Percentiles rank a stretch among this genome's conserved stretches.
Conservation (phyloP, 2,797 vertebrate species). For the Syngnathus rostellatus region DNA sequence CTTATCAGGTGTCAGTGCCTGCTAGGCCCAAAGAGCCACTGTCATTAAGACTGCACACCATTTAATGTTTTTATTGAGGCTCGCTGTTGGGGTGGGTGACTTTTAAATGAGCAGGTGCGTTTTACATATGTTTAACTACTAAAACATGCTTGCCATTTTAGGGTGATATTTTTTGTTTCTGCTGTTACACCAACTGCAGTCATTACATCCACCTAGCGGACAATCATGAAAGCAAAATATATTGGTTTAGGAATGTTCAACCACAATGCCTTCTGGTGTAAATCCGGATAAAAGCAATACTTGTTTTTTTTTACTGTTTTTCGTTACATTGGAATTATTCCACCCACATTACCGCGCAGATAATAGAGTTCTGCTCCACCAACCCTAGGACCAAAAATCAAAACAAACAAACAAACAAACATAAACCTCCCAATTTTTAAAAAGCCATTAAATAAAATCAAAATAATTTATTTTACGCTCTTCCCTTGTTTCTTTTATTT, state of each 20-base stretch:
- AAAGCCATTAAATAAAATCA: background rate
- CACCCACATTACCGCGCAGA: background rate
- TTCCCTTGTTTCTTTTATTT: slow-evolving; percentile 10
- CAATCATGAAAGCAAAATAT: background rate
- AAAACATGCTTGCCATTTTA: background rate
- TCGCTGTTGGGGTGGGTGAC: background rate
- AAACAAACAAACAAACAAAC: background rate
- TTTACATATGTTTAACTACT: too few species aligned
- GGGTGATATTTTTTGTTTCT: background rate
- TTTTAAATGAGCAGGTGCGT: background rate
- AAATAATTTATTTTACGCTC: background rate
- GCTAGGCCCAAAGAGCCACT: slow-evolving; percentile 13
- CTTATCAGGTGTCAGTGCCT: slow-evolving; percentile 50
- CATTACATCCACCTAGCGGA: too few species aligned
- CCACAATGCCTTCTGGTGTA: background rate
- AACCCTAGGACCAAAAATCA: background rate
- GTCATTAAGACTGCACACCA: background rate
- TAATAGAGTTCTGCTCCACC: background rate
- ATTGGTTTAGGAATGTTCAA: background rate
- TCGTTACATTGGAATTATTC: background rate
- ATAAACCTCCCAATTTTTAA: background rate
- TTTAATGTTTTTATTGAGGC: background rate
- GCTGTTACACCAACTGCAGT: background rate
- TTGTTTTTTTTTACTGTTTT: background rate
- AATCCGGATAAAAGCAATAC: background rate